Evolutionary conservation across 2,888 invertebrate genomes (phyloP).

Genomic region (Idaea aversata): DNA sequence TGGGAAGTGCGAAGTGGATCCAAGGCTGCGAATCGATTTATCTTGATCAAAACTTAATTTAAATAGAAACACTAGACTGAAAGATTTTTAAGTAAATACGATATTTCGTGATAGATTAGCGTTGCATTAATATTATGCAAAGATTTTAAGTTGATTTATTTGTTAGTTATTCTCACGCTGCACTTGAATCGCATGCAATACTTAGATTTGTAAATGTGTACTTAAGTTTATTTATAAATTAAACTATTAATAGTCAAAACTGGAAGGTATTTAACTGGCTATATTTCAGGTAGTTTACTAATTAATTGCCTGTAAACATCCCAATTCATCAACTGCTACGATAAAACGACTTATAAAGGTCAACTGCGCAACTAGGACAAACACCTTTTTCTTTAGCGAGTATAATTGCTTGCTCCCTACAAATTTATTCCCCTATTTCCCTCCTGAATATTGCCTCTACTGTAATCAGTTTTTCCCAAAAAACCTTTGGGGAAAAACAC

Average conservation of each 20-base stretch:
- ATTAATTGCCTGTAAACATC: not conserved
- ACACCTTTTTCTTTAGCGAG: too few relatives aligned
- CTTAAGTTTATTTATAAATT: not conserved
- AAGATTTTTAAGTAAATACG: conserved; percentile 20
- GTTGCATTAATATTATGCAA: not conserved
- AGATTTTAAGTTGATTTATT: not conserved
- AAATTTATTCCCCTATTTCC: too few relatives aligned
- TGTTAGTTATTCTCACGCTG: not conserved
- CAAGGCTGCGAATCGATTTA: conserved; percentile 54
- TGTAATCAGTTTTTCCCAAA: too few relatives aligned
- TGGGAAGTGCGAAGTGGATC: conserved; percentile 50
- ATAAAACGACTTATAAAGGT: not conserved
- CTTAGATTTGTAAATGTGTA: not conserved
- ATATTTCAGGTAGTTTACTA: not conserved
- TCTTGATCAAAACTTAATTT: conserved; percentile 49
- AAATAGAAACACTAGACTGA: conserved; percentile 27
- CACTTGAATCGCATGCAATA: not conserved
- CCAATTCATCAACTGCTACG: not conserved
- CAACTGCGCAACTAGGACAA: not conserved
- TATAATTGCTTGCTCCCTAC: too few relatives aligned
- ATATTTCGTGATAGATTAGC: conserved; percentile 3
- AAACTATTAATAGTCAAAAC: not conserved
- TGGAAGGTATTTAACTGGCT: not conserved
- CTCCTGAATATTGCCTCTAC: too few relatives aligned
- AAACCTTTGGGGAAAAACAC: too few relatives aligned